These are phyloP conservation scores for Bombus sylvicola DNA, from an alignment of 1,140 invertebrate genomes.

Conservation along the genomic window DNA sequence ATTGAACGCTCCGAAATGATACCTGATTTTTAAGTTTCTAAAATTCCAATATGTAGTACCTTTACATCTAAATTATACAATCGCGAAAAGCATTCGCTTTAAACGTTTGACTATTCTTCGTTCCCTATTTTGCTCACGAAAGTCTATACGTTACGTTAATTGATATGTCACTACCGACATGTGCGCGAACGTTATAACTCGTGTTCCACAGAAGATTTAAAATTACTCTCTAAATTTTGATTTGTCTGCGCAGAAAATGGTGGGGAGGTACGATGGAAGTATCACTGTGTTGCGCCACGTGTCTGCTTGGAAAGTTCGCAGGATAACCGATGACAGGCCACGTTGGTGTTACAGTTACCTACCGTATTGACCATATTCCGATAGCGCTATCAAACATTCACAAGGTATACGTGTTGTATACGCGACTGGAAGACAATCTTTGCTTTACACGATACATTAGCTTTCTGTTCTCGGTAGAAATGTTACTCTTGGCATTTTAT, in stretches of 20 bases:
- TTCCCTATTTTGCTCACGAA: neutral
- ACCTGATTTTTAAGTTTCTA: neutral
- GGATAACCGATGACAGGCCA: slow-evolving; percentile 65
- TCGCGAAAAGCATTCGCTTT: neutral
- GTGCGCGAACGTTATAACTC: neutral
- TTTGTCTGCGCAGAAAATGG: slow-evolving; percentile 41
- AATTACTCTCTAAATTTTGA: slow-evolving; percentile 47
- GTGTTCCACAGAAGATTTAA: slow-evolving; percentile 24
- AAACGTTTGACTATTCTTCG: neutral
- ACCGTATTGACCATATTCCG: slow-evolving; percentile 69
- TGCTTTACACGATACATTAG: neutral
- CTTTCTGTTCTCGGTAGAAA: neutral
- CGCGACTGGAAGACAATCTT: slow-evolving; percentile 71
- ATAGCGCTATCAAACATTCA: slow-evolving; percentile 73
- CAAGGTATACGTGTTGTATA: slow-evolving; percentile 77
- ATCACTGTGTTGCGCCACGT: slow-evolving; percentile 64
- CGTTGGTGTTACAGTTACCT: slow-evolving; percentile 75
- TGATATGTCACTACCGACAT: slow-evolving; percentile 11
- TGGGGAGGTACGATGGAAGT: neutral
- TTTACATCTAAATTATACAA: neutral
- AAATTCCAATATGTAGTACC: neutral
- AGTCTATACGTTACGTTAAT: slow-evolving; percentile 9
- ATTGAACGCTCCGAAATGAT: neutral
- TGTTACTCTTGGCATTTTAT: neutral
- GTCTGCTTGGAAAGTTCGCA: slow-evolving; percentile 62